Percentiles rank a stretch among this genome's conserved stretches.
These are phyloP conservation scores for Bathynomus jamesi DNA, from an alignment of 1,140 invertebrate species.

Conservation along the genomic window DNA sequence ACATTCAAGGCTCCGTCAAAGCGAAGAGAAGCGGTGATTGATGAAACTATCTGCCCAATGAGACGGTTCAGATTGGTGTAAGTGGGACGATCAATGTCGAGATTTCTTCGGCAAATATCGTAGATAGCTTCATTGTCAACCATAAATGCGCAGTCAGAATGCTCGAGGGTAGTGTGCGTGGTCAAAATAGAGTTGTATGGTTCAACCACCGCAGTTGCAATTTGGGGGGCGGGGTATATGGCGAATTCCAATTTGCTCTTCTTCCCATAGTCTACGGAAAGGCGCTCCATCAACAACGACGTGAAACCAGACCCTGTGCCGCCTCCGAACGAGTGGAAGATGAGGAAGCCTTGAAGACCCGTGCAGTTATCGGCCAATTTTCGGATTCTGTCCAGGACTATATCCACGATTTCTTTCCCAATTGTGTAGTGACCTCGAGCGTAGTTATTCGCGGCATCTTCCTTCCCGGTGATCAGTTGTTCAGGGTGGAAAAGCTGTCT, in stretches of 20 bases:
- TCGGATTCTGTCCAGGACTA: constrained; percentile 48
- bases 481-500: too few relatives aligned
- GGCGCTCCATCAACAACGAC: constrained; percentile 49
- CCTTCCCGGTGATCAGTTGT: constrained; percentile 59
- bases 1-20: constrained; percentile 84
- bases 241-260: constrained; percentile 60
- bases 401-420: constrained; percentile 64
- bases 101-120: constrained; percentile 78
- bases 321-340: constrained; percentile 51
- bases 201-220: constrained; percentile 49
- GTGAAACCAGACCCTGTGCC: constrained; percentile 51
- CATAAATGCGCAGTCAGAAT: constrained; percentile 78
- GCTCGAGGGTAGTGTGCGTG: constrained; percentile 69
- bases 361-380: constrained; percentile 67
- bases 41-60: constrained; percentile 77
- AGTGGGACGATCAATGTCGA: constrained; percentile 77
- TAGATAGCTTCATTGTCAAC: constrained; percentile 84
- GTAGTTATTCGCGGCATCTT: constrained; percentile 81
- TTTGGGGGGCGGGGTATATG: constrained; percentile 77
- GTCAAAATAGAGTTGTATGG: constrained; percentile 64
- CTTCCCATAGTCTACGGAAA: constrained; percentile 51
- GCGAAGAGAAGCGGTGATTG: constrained; percentile 75
- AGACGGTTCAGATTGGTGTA: constrained; percentile 70
- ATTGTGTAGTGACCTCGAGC: constrained; percentile 84
- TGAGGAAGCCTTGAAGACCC: constrained; percentile 60